Base-by-base conservation (phyloP, 2,113 vertebrate species). In the Panthera tigris region DNA sequence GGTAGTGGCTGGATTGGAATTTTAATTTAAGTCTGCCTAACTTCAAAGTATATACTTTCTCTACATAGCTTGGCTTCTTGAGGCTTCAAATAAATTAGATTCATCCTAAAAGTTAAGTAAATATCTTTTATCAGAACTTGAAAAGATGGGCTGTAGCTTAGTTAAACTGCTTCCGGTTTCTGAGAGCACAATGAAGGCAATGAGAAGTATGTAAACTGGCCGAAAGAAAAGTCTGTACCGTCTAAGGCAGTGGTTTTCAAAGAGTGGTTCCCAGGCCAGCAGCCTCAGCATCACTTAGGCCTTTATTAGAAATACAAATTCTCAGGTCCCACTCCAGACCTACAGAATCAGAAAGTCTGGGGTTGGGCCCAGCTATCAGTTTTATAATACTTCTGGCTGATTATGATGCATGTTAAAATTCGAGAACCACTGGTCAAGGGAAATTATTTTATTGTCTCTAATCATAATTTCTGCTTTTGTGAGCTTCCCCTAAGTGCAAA, bases 381-480 rank as follows among this genome's bases (percentile, higher is more conserved):
- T 92, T 93, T 68, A 36, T 82, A 68, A 61, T 85, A n/a, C 65
- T n/a, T 68, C 52, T 15, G 88, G 6, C 50, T 95, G 68, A 90
- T 95, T 78, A 83, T 80, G 65, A 76, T 85, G 16, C 4, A 14
- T 88, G 52, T 92, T 94, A 84, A 93, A 88, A 68, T 96, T 88
- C 95, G 65, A 81, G 50, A 93, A 36, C 79, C 15, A 69, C 29
- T 96, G 14, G 45, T 92, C 52, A 71, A 76, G 92, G 66, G 71
- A 89, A 94, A 78, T 95, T 95, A 48, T 73, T 92, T 95, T 82
- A 50, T 84, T 95, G 29, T 94, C 73, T 76, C 29, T 88, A 81
- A 85, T 21, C 68, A 61, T 83, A 65, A 48, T 91, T 95, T 95
- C 57, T 81, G 68, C n/a, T 93, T 93, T 80, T 82, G 29, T 69